Percentiles rank a stretch among this genome's conserved stretches.
These are phyloP conservation scores for Netelia inedita DNA, from an alignment of 2,888 invertebrate genomes.

Conservation along the genomic window DNA sequence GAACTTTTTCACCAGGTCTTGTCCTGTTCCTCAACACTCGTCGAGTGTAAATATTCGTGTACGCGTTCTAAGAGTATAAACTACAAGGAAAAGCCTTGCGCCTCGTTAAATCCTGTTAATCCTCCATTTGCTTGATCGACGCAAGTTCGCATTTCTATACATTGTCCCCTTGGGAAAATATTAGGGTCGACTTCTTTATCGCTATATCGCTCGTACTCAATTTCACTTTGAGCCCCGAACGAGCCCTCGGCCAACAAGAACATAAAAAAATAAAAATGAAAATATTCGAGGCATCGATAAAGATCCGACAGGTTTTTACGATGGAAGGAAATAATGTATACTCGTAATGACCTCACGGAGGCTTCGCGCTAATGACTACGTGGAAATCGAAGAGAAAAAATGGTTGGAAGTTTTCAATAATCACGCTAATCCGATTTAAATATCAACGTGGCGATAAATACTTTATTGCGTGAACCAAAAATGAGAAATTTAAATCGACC, in stretches of 20 bases:
- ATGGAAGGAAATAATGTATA: conserved; percentile 9
- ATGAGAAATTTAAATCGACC: neutral
- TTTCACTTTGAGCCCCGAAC: conserved; percentile 2
- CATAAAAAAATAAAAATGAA: conserved; percentile 37
- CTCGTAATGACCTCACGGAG: conserved; percentile 33
- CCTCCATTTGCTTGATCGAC: conserved; percentile 34
- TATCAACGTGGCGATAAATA: neutral
- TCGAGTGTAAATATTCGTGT: neutral
- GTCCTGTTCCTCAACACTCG: conserved; percentile 25
- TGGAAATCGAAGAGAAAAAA: conserved; percentile 7
- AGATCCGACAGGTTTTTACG: conserved; percentile 50
- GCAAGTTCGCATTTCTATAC: conserved; percentile 13
- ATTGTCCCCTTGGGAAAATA: conserved; percentile 5
- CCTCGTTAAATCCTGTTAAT: conserved; percentile 51
- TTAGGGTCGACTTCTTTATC: conserved; percentile 60
- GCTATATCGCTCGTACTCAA: conserved; percentile 31
- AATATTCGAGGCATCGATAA: conserved; percentile 25
- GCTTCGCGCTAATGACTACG: conserved; percentile 42
- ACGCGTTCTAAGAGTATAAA: neutral
- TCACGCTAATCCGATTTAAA: neutral
- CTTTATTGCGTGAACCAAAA: neutral
- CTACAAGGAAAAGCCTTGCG: neutral
- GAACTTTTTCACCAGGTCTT: conserved; percentile 40
- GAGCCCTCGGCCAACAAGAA: neutral
- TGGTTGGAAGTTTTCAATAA: neutral